Evolutionary conservation across 2,113 vertebrate species (phyloP), one percentile per base, ranked within the genome.

Genomic region (Ibidorhyncha struthersii): DNA sequence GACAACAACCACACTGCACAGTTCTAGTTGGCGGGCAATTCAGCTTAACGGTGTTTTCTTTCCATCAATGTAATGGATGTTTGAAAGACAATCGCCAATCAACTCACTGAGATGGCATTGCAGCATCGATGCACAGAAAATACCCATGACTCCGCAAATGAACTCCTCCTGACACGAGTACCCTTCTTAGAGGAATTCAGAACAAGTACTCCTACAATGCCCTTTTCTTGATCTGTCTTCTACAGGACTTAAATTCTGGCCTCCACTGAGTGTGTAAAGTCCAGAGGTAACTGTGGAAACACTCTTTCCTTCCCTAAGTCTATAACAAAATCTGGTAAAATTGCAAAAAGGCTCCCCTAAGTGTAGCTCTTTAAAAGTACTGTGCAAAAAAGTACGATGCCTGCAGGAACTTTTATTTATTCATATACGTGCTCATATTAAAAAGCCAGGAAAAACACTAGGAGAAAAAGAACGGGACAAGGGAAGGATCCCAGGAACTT

Each of bases 361-460:
- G 30, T 2, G 1, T 8, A 63, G 50, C 22, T 84, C 45, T 83
- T 67, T 12, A 56, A 52, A 76, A 65, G 45, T 8, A 55, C 21
- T 41, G 23, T 29, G 38, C 4, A 34, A 61, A 59, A 76, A 56
- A 34, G 16, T 4, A 69, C 3, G 1, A 73, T 53, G 59, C 86
- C 73, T 74, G 70, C 47, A 72, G 74, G 81, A 91, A 20, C 19
- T 78, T 74, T 47, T 30, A 93, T 56, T 89, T 87, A 87, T 94
- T 89, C 29, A 43, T 43, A 25, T 4, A 32, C 40, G 52, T 2
- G 12, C 16, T 59, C 12, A 1, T 32, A 66, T 56, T 49, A 67
- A 82, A 91, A 89, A 10, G 18, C 32, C 22, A n/a, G n/a, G 52
- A 17, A 72, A 81, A 84, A 78, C 43, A 59, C 11, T 5, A 26